These are phyloP conservation scores for Drosophila hydei DNA, from an alignment of 1,140 invertebrate species.

Conservation along the genomic window DNA sequence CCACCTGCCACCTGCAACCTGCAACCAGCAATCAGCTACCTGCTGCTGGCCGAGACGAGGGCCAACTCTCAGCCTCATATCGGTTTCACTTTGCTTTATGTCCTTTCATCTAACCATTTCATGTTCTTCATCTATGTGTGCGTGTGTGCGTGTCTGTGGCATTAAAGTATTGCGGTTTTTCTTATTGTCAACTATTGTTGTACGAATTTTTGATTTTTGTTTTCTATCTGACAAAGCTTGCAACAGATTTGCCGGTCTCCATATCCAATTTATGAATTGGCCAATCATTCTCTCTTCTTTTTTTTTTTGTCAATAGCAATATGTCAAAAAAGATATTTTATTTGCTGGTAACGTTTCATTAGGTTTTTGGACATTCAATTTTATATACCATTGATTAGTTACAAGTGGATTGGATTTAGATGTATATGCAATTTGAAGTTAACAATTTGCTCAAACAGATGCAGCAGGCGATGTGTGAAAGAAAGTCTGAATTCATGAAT, in stretches of 20 bases:
- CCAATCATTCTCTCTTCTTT: conserved; percentile 16
- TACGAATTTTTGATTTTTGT: conserved; percentile 58
- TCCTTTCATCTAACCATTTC: conserved; percentile 58
- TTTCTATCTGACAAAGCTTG: conserved; percentile 10
- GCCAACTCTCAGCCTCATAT: conserved; percentile 39
- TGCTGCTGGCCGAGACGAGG: conserved; percentile 19
- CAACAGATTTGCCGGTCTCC: conserved; percentile 7
- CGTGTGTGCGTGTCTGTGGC: conserved; percentile 26
- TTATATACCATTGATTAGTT: conserved; percentile 5
- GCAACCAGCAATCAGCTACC: conserved; percentile 5
- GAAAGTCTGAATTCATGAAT: no score
- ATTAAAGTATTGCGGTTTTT: conserved; percentile 66
- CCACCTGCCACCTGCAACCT: conserved; percentile 7
- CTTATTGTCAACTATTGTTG: conserved; percentile 68
- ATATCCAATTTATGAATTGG: conserved; percentile 16
- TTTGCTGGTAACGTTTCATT: conserved; percentile 9
- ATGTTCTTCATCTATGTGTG: conserved; percentile 23
- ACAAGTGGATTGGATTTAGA: no score
- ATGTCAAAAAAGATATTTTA: conserved; percentile 19
- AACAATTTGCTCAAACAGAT: no score
- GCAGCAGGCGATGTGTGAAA: no score
- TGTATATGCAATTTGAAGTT: no score
- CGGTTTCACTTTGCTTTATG: conserved; percentile 49
- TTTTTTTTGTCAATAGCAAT: conserved; percentile 2
- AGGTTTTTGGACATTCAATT: background rate